Conservation (phyloP, 2,113 vertebrate species). For the Carollia perspicillata region DNA sequence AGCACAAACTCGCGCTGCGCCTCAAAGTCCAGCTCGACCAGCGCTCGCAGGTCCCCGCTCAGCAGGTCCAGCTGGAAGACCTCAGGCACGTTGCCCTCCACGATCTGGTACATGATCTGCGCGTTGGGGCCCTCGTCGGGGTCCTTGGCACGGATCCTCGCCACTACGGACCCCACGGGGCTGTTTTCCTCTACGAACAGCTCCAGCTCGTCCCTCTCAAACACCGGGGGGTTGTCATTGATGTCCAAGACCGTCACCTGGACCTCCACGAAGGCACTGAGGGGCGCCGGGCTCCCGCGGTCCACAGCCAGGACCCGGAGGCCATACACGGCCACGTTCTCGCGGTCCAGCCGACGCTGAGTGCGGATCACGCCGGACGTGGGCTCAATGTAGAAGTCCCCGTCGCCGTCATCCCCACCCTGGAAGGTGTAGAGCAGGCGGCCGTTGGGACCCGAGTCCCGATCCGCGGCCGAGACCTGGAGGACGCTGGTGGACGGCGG, state of each 20-base stretch:
- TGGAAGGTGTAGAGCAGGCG: slow-evolving; percentile 93
- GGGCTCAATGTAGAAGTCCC: slow-evolving; percentile 93
- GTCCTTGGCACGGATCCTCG: slow-evolving; percentile 89
- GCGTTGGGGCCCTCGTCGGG: slow-evolving; percentile 95
- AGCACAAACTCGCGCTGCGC: slow-evolving; percentile 90
- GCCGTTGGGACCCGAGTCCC: slow-evolving; percentile 91
- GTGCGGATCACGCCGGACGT: slow-evolving; percentile 96
- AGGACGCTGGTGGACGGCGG: slow-evolving; percentile 91
- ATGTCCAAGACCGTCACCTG: slow-evolving; percentile 93
- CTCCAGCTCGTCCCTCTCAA: slow-evolving; percentile 93
- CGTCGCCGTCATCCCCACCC: slow-evolving; percentile 93
- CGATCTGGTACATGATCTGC: slow-evolving; percentile 98
- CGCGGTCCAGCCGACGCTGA: slow-evolving; percentile 91
- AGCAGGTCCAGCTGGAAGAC: slow-evolving; percentile 96
- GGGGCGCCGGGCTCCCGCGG: slow-evolving; percentile 84
- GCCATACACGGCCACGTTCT: slow-evolving; percentile 92
- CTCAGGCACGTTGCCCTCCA: slow-evolving; percentile 95
- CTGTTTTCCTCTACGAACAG: slow-evolving; percentile 94
- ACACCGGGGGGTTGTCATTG: slow-evolving; percentile 96
- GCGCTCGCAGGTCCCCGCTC: slow-evolving; percentile 92
- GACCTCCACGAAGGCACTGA: slow-evolving; percentile 90
- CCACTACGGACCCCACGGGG: slow-evolving; percentile 91
- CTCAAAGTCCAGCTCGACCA: slow-evolving; percentile 95
- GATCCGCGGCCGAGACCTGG: slow-evolving; percentile 94
- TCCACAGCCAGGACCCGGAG: slow-evolving; percentile 93